Base-by-base conservation (phyloP, 2,797 vertebrate species). In the Coracias cyanogaster region DNA sequence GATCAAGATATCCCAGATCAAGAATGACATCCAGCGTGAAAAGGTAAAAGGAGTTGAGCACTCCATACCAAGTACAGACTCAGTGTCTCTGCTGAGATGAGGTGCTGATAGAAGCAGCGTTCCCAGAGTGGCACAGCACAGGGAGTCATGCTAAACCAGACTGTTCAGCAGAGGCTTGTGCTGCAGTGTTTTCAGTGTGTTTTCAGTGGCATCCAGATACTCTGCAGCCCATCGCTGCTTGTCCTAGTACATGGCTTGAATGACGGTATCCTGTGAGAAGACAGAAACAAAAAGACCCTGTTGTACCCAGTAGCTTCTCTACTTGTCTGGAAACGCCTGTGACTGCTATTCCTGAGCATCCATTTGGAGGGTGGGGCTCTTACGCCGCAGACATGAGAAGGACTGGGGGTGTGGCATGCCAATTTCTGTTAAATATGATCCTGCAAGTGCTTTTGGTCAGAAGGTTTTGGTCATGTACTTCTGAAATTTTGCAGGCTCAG, bases 1-100 rank as follows among this genome's bases (percentile, higher is more conserved):
- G 97, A 98, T 99, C 85, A 99, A 99, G 97, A 99, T 99, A 95
- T 99, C 99, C 46, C 99, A 99, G 94, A 98, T 99, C 95, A 99
- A 99, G 98, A 99, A 98, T 0, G 99, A 99, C 61, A 99, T 99
- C 77, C 99, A 99, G 92, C 98, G 99, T 89, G 99, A 99, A 84
- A 99, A 99, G 98, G 99, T 99, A 93, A n/a, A 41, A 81, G 15
- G n/a, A 28, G 9, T 3, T 39, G 69, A 77, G 45, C 35, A 5
- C 33, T 55, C 25, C 10, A 2, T 71, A 81, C 19, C 37, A 17
- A 5, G 41, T 33, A 24, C 31, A 64, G 76, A 10, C 2, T 7
- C 29, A 1, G 51, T 41, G 35, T 18, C 49, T 60, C 21, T 78
- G 65, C 51, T 64, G 79, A 85, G 58, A 10, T 24, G 55, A 58